Conservation (phyloP, 2,797 vertebrate genomes). For the Phoeniculus purpureus region DNA sequence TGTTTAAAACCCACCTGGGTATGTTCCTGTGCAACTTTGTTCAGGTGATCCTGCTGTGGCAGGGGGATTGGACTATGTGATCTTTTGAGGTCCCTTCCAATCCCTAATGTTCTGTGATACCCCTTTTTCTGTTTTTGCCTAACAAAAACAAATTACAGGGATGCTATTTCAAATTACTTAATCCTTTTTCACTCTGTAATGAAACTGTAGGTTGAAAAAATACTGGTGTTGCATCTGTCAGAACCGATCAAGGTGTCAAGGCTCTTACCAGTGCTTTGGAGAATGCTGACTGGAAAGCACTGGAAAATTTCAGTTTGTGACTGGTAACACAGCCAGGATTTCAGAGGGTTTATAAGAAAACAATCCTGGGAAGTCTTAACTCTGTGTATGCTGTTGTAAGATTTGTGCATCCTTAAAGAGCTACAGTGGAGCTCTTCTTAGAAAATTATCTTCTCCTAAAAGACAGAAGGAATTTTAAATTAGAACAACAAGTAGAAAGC, state of each 20-base stretch:
- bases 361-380: neutral
- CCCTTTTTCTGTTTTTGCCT: neutral
- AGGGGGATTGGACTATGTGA: no score
- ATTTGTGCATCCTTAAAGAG: neutral
- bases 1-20: no score
- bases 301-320: neutral
- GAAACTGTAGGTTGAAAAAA: neutral
- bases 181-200: neutral
- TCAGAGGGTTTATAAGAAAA: neutral
- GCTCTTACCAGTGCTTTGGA: neutral
- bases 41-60: no score
- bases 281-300: neutral
- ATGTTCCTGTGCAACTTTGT: no score
- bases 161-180: neutral
- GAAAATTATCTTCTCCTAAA: neutral
- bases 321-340: neutral
- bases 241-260: neutral
- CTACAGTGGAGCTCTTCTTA: neutral
- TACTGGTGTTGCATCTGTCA: neutral
- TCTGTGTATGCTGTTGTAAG: neutral
- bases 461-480: neutral
- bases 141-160: neutral
- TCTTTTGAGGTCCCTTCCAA: no score
- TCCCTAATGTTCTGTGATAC: neutral
- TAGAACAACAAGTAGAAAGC: neutral